These are phyloP conservation scores for Lamellibrachia columna DNA, from an alignment of 2,888 invertebrate species.

Conservation along the genomic window DNA sequence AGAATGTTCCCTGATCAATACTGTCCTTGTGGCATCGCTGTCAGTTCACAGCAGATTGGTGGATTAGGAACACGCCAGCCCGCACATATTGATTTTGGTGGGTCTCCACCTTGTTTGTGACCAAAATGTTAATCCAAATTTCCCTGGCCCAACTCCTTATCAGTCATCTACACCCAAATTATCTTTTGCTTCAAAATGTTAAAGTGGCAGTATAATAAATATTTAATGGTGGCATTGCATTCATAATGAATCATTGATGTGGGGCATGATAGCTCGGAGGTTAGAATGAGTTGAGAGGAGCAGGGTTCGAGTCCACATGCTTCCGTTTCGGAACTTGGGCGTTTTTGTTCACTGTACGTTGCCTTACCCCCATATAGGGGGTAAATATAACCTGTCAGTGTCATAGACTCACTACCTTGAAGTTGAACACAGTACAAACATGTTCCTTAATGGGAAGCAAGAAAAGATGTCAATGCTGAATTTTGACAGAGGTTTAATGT, in stretches of 20 bases:
- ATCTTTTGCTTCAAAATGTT: not conserved
- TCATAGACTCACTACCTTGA: no score
- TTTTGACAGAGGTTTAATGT: not conserved
- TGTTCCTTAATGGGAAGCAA: no score
- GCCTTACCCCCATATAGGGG: no score
- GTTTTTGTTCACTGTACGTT: no score
- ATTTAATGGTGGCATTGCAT: not conserved
- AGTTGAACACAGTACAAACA: no score
- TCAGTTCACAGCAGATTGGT: not conserved
- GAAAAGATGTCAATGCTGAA: not conserved
- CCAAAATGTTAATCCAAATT: slow-evolving; percentile 4
- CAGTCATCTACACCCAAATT: not conserved
- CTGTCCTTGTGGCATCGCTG: slow-evolving; percentile 6
- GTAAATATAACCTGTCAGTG: no score
- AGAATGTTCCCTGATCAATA: not conserved
- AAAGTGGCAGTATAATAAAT: not conserved
- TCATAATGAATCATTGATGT: not conserved
- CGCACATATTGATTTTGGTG: slow-evolving; percentile 6
- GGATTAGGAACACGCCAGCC: slow-evolving; percentile 16
- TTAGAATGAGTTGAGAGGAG: no score
- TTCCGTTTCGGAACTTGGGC: no score
- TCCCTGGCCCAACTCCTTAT: not conserved
- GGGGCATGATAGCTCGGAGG: no score
- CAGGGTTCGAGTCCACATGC: no score
- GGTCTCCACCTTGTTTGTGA: not conserved